These are phyloP conservation scores for Panthera tigris DNA, from an alignment of 2,113 vertebrate genomes.

Conservation along the genomic window DNA sequence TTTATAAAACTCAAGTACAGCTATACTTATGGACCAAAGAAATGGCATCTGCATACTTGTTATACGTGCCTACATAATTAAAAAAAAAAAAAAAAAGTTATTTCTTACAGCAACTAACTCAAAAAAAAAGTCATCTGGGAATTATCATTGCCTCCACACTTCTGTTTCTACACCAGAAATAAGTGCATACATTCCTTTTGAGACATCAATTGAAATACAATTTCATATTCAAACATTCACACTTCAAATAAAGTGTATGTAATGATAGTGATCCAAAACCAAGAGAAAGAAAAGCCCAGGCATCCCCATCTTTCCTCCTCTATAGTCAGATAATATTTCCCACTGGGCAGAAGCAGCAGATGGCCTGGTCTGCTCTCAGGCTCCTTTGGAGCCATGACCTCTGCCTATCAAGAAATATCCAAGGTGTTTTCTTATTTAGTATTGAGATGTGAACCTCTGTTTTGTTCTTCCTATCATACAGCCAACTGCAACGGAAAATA, in stretches of 20 bases:
- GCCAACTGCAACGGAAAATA: not conserved
- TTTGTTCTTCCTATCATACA: not conserved
- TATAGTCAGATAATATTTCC: not conserved
- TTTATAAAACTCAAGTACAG: slow-evolving; percentile 88
- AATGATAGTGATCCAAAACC: not conserved
- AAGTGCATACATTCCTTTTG: not conserved
- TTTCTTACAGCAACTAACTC: not conserved
- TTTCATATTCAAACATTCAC: not conserved
- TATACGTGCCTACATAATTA: slow-evolving; percentile 78
- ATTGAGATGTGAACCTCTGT: not conserved
- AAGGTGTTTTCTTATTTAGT: not conserved
- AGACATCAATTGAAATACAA: slow-evolving; percentile 28
- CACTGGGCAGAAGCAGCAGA: not conserved
- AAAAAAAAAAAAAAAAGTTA: not conserved
- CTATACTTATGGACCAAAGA: slow-evolving; percentile 91
- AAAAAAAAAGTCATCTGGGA: not conserved
- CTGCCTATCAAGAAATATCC: not conserved
- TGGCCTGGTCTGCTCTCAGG: not conserved
- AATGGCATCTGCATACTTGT: slow-evolving; percentile 85
- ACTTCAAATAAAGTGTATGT: not conserved
- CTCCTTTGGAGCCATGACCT: not conserved
- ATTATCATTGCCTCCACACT: not conserved
- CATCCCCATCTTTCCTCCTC: not conserved
- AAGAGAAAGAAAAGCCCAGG: not conserved
- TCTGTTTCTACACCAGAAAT: not conserved